Evolutionary conservation across 2,888 invertebrate species (phyloP).

Genomic region (Acanthopleura granulata): DNA sequence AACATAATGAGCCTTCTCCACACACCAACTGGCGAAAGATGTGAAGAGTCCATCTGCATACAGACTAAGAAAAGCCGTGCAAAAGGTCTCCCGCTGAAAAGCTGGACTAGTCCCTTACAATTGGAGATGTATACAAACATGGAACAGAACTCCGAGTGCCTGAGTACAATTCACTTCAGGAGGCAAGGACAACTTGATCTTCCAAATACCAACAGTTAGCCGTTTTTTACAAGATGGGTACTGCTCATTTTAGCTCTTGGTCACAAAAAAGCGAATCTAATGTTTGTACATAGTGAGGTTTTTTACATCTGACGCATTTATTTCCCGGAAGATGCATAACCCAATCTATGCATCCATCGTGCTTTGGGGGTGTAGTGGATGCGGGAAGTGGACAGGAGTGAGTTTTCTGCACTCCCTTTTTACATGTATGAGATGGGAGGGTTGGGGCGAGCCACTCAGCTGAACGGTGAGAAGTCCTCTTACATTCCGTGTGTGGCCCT

Average conservation of each 20-base stretch:
- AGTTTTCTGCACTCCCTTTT: neutral
- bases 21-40: too few species aligned
- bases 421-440: neutral
- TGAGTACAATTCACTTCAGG: neutral
- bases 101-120: too few species aligned
- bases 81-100: too few species aligned
- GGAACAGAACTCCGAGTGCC: neutral
- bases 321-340: slow-evolving; percentile 2
- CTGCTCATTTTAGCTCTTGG: slow-evolving; percentile 14
- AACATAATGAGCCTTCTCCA: too few species aligned
- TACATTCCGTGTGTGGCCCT: slow-evolving; percentile 11
- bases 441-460: neutral
- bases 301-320: neutral
- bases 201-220: slow-evolving; percentile 11
- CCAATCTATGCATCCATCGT: slow-evolving; percentile 16
- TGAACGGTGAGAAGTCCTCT: slow-evolving; percentile 5
- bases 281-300: slow-evolving; percentile 15
- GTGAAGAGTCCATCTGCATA: too few species aligned
- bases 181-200: slow-evolving; percentile 13
- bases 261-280: neutral
- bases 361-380: neutral
- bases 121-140: too few species aligned
- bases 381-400: neutral
- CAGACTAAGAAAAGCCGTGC: too few species aligned
- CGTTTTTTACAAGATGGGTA: slow-evolving; percentile 2